phyloP scores from a whole-genome alignment of 2,113 vertebrate genomes.

The Apodemus speciosus region DNA sequence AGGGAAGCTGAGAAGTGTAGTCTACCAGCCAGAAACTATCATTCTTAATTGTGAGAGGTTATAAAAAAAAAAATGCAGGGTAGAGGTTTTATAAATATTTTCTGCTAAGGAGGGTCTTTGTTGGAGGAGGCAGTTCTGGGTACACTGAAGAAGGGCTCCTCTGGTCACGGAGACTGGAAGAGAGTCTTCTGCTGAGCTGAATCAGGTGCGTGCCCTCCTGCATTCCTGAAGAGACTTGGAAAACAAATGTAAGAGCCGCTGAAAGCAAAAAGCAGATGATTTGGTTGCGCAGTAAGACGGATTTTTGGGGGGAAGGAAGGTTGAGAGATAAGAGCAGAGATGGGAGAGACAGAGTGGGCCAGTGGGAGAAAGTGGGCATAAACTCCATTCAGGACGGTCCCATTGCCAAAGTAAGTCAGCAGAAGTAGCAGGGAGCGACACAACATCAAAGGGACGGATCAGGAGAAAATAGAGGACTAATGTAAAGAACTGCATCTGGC shows the following conservation, averaged over 20 bases:
- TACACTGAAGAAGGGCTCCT: background rate
- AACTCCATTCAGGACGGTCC: background rate
- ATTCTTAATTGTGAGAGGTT: background rate
- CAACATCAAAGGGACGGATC: background rate
- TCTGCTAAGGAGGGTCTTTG: background rate
- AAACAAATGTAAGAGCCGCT: background rate
- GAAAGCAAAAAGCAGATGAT: background rate
- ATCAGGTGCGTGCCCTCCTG: background rate
- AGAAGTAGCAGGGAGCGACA: background rate
- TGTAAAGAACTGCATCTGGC: too few relatives aligned
- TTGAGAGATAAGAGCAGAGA: background rate
- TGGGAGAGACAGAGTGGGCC: background rate
- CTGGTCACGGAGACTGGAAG: background rate
- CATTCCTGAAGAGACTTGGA: background rate
- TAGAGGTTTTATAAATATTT: background rate
- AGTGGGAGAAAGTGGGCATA: background rate
- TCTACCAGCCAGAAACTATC: background rate
- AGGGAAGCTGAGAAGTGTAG: background rate
- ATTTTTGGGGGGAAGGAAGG: background rate
- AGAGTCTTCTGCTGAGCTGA: background rate
- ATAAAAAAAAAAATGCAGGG: background rate
- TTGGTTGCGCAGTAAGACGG: background rate
- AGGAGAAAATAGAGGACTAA: background rate
- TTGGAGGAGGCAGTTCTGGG: background rate
- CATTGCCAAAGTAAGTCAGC: background rate